These are phyloP conservation scores for Enteromius mattozi DNA, from an alignment of 2,797 vertebrate genomes.

Conservation along the genomic window DNA sequence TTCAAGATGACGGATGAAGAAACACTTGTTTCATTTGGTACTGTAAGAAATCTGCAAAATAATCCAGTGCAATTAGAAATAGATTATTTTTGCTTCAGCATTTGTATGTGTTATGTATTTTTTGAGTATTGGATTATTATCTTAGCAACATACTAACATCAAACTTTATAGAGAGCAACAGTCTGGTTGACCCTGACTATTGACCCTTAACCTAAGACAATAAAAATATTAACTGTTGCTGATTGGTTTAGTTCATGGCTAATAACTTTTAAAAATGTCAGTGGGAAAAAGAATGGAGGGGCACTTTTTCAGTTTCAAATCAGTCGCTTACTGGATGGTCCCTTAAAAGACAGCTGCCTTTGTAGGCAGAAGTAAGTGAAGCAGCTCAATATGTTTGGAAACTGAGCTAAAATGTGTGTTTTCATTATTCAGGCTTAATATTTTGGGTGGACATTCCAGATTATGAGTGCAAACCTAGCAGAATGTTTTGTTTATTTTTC, in stretches of 20 bases:
- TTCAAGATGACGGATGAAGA: background rate
- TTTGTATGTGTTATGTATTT: background rate
- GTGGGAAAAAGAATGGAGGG: background rate
- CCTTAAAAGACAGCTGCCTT: background rate
- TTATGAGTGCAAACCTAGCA: constrained; percentile 12
- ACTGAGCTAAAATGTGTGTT: constrained; percentile 47
- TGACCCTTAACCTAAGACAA: background rate
- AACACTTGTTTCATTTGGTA: background rate
- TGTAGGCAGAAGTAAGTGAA: background rate
- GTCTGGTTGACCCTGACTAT: background rate
- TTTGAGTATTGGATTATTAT: background rate
- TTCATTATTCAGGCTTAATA: background rate
- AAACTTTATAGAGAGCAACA: background rate
- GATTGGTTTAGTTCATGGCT: background rate
- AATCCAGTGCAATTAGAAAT: background rate
- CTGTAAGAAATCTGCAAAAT: background rate
- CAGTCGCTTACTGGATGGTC: background rate
- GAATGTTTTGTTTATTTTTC: constrained; percentile 1
- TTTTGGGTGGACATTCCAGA: background rate
- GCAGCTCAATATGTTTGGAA: background rate
- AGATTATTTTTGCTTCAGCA: background rate
- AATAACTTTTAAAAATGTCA: background rate
- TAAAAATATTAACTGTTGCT: background rate
- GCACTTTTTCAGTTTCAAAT: background rate
- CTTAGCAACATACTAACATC: background rate